Conservation (phyloP, 1,140 invertebrate species). For the Drosophila obscura region DNA sequence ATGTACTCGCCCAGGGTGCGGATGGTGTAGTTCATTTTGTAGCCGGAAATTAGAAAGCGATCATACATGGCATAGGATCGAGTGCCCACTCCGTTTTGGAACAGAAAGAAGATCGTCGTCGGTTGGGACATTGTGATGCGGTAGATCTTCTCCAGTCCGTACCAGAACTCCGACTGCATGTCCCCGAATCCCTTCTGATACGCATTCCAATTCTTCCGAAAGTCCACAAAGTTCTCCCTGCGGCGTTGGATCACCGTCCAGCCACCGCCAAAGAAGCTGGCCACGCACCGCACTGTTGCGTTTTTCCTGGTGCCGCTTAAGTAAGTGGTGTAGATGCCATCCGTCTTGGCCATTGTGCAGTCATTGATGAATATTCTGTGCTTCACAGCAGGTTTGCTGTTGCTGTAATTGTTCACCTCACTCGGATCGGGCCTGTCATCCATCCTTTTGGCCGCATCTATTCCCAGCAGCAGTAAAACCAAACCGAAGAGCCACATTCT, state of each 20-base stretch:
- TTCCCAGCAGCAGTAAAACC: too few species aligned
- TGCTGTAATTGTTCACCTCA: too few species aligned
- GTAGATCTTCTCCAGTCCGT: slow-evolving; percentile 7
- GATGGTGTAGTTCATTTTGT: too few species aligned
- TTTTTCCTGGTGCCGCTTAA: not conserved
- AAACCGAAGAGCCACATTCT: too few species aligned
- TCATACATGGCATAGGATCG: not conserved
- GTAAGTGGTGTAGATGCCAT: too few species aligned
- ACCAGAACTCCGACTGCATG: not conserved
- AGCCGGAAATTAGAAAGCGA: not conserved
- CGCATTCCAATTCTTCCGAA: not conserved
- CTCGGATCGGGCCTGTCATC: too few species aligned
- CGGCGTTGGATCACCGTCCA: slow-evolving; percentile 15
- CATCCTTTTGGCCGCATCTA: too few species aligned
- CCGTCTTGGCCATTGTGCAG: too few species aligned
- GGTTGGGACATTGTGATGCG: not conserved
- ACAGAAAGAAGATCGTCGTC: not conserved
- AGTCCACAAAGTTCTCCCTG: not conserved
- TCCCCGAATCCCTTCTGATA: slow-evolving; percentile 2
- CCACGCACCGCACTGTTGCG: not conserved
- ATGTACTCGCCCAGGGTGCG: too few species aligned
- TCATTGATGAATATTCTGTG: too few species aligned
- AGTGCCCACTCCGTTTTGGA: not conserved
- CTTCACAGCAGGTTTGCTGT: too few species aligned
- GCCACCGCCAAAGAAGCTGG: not conserved